Evolutionary conservation across 1,140 invertebrate genomes (phyloP), one percentile per base, ranked within the genome.

Genomic region (Trichogramma pretiosum): DNA sequence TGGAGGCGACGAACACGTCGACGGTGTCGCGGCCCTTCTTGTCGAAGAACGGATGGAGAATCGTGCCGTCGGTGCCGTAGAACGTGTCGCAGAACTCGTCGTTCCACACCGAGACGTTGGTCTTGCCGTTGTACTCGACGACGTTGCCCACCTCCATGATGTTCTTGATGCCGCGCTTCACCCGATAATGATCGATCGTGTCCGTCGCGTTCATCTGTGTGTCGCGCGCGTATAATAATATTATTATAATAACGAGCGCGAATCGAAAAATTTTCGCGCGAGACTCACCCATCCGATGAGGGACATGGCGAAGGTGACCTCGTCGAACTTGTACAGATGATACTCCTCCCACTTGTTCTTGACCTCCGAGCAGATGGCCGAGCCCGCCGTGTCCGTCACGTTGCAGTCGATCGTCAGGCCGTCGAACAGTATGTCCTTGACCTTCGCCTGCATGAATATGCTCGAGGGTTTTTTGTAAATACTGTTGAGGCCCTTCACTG

Each of bases 21-120:
- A 85, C 55, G 3, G 76, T 72, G 26, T 79, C 77, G 16, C 75
- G 8, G 14, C 73, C 37, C 66, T 72, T 0, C 67, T 72, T 0
- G 72, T 76, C 14, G 84, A 63, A 48, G 79, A 45, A 78, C 0
- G 85, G 83, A 3, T 84, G 74, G 63, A 87, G 89, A 5, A 89
- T 78, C 0, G 84, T 85, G 0, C 82, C 78, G 58, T 89, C 86
- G 0, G 84, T 85, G 3, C 87, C 87, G 10, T 76, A 70, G 55
- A 74, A 83, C 2, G 74, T 62, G 58, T 87, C 85, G 59, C 85
- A 88, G 45, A 60, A 44, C 9, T 74, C 70, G 3, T 73, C 79
- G 1, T 60, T 63, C 81, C 83, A 87, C 1, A 74, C 59, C 0
- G 72, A 64, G 50, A 80, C 56, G 43, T 75, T 62, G 1, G 74